Evolutionary conservation across 2,888 invertebrate genomes (phyloP), one percentile per base, ranked within the genome.

Genomic region (Osmoderma eremita): DNA sequence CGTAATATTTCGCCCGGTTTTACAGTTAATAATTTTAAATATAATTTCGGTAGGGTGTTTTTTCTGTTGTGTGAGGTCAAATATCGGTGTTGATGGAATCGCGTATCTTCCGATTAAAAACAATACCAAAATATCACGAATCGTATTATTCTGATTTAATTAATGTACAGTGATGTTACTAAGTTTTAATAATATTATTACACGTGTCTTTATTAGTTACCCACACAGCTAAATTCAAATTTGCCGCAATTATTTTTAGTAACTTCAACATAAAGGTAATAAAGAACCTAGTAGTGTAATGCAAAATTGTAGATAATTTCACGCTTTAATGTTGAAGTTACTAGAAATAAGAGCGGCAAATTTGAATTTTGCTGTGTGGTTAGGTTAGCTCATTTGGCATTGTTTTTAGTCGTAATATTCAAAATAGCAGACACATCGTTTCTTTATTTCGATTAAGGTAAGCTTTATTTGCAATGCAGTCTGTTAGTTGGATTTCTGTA

Each of bases 381-480:
- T n/a, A n/a, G n/a, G n/a, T n/a, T n/a, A n/a, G n/a, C n/a, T n/a
- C n/a, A n/a, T n/a, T n/a, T 42, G 58, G 12, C 4, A 17, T 30
- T 45, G 24, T 20, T 24, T 42, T 61, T 30, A 30, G 50, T 65
- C 53, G 17, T 12, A 3, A 12, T 12, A 45, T 38, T 42, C 39
- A 56, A 58, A 49, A 65, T 58, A 39, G 41, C 49, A 48, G 58
- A 30, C 48, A 48, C 18, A 18, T 56, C 22, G n/a, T n/a, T n/a
- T n/a, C n/a, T n/a, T 48, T 50, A 13, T 48, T 65, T 61, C 24
- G 22, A 51, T 51, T 15, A 49, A 39, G 45, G 58, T 45, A 42
- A 56, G 17, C 22, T 49, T 39, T n/a, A 13, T 49, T 56, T 49
- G 56, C 56, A 65, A 65, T 53, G 62, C 67, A 67, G 67, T 67